Base-by-base conservation (phyloP, 2,888 invertebrate species). In the Lasioglossum figueresi region DNA sequence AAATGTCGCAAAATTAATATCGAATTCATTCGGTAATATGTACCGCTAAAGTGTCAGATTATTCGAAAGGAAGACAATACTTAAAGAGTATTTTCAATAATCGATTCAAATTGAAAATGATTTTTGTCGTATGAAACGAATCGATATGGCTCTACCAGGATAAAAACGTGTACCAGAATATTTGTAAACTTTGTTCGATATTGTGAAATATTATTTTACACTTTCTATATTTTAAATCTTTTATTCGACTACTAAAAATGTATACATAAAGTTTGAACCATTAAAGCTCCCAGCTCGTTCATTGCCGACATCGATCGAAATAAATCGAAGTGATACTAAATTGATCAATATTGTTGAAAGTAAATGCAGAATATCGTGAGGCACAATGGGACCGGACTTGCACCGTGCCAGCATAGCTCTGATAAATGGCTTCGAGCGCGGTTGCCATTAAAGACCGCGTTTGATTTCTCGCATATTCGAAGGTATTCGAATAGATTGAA, bases 401-500 rank as follows among this genome's bases (percentile, higher is more conserved):
- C 40, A 80, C 77, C 82, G 71, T 76, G 81, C 75, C 75, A 27
- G 40, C 45, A 45, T 78, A 68, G 68, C 78, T 78, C 71, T 40
- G 68, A 74, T 56, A 66, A 37, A 43, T 83, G 48, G 71, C 79
- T 77, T 73, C 79, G 88, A 82, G 70, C 76, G 66, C 77, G 73
- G 12, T 82, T 16, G 76, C 14, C 37, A 0, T 16, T 27, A 19
- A 12, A 6, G 31, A 43, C 16, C 19, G 0, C 4, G 2, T 19
- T 45, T 45, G 40, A 31, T 6, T 34, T 45, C 10, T 14, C 34
- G 19, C 31, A 16, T 14, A 14, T 27, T 12, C 14, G 27, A 27
- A 66, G 43, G 66, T 43, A n/a, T 16, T 2, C n/a, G 6, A 10
- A 12, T 27, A 1, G 37, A 75, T 40, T 6, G 19, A 19, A 31